Evolutionary conservation across 2,797 vertebrate genomes (phyloP).

Genomic region (Characodon lateralis): DNA sequence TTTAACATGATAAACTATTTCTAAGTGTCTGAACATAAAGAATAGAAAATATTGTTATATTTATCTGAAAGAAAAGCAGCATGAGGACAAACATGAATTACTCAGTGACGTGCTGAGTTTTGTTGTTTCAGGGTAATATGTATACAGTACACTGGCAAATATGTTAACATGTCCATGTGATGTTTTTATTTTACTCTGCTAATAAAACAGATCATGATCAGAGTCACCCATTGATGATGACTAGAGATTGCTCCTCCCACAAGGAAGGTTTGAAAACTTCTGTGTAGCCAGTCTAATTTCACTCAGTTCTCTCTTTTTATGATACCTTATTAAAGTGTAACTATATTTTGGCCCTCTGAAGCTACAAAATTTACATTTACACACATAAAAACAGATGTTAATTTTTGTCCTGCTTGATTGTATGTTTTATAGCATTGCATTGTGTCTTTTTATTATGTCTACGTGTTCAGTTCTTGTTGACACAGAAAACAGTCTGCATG

Average conservation of each 20-base stretch:
- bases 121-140: background rate
- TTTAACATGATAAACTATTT: background rate
- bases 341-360: background rate
- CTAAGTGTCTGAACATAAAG: too few relatives aligned
- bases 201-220: background rate
- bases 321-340: background rate
- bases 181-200: background rate
- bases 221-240: background rate
- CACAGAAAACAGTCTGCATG: background rate
- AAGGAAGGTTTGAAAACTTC: background rate
- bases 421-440: background rate
- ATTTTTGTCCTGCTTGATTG: background rate
- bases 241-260: background rate
- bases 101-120: background rate
- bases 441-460: background rate
- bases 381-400: background rate
- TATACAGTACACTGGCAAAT: background rate
- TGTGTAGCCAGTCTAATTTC: background rate
- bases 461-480: constrained; percentile 2
- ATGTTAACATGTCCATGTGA: background rate
- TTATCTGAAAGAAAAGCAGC: background rate
- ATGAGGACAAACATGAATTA: background rate
- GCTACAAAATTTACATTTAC: background rate
- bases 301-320: background rate
- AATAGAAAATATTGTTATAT: background rate